Evolutionary conservation across 1,140 invertebrate species (phyloP), one percentile per base, ranked within the genome.

Genomic region (Periplaneta americana): DNA sequence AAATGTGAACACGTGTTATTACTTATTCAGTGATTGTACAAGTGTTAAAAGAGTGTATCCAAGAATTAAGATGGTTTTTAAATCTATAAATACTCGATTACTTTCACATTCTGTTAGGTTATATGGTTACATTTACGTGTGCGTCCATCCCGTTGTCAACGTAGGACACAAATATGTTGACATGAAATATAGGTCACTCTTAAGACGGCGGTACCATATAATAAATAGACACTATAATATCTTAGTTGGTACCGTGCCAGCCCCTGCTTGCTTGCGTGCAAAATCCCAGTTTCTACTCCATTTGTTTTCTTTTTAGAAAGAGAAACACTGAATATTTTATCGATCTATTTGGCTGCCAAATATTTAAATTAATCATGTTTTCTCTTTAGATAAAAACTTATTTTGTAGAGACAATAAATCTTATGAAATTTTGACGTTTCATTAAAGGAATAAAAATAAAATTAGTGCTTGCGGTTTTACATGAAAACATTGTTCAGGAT

Each of bases 171-270:
- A 48, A 48, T 22, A 48, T 48, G 17, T 15, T 48, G 39, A 35
- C 18, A 76, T 77, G 35, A 77, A 66, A 77, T 77, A n/a, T 77
- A 36, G 75, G 75, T 77, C 75, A 77, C 75, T 77, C n/a, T 77
- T 77, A 77, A n/a, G 31, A 13, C 10, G 75, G 32, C 33, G 31
- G 32, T 33, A 77, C 75, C 75, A 77, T 6, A 34, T 77, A 3
- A 77, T 34, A 9, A n/a, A 34, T 6, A 77, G 11, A 33, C 17
- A 0, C 75, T 36, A 10, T 66, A 66, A 28, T 66, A 66, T 77
- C 32, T 13, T 31, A 77, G 75, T n/a, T 77, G 75, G 75, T 77
- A 77, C 75, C 31, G 75, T 77, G 18, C 75, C 22, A 66, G 48
- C 2, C 75, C 32, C 35, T 77, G 75, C 75, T n/a, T 77, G 75